Conservation (phyloP, 2,797 vertebrate genomes). For the Acrossocheilus wenchowensis region DNA sequence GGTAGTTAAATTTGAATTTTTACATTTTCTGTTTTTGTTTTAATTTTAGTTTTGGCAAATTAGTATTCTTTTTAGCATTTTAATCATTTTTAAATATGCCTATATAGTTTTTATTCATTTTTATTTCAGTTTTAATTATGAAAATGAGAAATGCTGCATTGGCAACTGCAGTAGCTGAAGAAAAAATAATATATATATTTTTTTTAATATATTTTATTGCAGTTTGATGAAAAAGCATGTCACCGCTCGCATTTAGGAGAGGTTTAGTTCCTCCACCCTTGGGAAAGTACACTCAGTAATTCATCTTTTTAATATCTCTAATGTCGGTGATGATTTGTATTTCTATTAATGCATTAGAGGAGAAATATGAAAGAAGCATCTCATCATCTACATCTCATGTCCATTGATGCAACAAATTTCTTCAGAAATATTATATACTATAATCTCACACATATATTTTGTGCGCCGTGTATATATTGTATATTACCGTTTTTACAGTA, state of each 20-base stretch:
- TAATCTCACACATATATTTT: neutral
- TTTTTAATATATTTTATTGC: neutral
- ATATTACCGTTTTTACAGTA: neutral
- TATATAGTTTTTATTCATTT: neutral
- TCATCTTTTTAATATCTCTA: neutral
- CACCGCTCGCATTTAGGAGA: neutral
- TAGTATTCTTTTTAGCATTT: neutral
- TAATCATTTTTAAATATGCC: neutral
- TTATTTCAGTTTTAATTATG: neutral
- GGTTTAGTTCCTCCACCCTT: neutral
- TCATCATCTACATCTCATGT: neutral
- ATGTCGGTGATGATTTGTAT: neutral
- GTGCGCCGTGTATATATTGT: too few species aligned
- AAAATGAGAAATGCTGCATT: neutral
- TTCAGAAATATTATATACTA: neutral
- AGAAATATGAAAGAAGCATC: neutral
- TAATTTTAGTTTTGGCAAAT: neutral
- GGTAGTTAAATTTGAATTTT: too few species aligned
- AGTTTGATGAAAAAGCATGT: neutral
- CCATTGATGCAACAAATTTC: neutral
- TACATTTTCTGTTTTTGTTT: neutral
- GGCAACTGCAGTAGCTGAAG: neutral
- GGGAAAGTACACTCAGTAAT: neutral
- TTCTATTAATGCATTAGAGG: neutral
- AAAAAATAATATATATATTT: neutral